These are phyloP conservation scores for Onychorhynchus coronatus DNA, from an alignment of 2,113 vertebrate genomes.

Conservation along the genomic window DNA sequence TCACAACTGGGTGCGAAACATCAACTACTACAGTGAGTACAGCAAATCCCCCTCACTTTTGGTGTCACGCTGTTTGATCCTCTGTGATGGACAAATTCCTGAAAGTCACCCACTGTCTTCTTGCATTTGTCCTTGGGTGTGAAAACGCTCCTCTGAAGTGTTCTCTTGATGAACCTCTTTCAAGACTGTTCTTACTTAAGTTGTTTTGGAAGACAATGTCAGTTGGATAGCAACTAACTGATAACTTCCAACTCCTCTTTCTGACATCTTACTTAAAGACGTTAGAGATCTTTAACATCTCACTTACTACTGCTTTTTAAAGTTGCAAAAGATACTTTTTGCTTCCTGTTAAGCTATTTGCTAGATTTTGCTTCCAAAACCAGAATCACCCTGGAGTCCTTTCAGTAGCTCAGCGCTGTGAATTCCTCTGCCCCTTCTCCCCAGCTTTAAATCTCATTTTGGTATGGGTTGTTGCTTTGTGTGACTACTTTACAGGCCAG, in stretches of 20 bases:
- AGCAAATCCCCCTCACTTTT: neutral
- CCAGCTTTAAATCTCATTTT: neutral
- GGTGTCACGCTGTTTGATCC: neutral
- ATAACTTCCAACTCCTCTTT: neutral
- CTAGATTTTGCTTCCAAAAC: neutral
- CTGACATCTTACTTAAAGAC: neutral
- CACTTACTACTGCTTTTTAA: neutral
- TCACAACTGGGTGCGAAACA: conserved; percentile 90
- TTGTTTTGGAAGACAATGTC: neutral
- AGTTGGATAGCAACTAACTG: neutral
- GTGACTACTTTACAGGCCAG: neutral
- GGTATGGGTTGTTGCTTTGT: neutral
- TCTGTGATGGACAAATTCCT: neutral
- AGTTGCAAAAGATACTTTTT: neutral
- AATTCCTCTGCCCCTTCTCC: neutral
- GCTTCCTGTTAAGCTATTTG: neutral
- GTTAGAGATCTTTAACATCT: neutral
- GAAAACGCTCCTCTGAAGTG: neutral
- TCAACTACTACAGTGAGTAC: conserved; percentile 96
- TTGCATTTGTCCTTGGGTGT: neutral
- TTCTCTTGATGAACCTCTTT: neutral
- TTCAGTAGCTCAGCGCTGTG: neutral
- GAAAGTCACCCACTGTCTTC: neutral
- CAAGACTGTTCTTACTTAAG: neutral
- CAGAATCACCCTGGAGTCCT: neutral